These are phyloP conservation scores for Triplophysa dalaica DNA, from an alignment of 2,113 vertebrate species.

Conservation along the genomic window DNA sequence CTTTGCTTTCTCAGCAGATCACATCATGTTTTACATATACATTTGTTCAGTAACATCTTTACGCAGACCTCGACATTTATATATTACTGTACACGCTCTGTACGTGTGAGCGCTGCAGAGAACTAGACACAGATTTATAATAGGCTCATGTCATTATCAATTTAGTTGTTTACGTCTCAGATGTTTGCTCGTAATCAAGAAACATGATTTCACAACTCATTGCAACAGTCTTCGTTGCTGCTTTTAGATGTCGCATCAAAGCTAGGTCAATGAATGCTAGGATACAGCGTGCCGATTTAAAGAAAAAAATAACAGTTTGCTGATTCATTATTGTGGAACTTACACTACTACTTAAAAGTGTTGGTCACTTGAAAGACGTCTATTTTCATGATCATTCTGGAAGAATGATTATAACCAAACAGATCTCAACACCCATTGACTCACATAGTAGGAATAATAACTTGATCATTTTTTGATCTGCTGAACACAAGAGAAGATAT, in stretches of 20 bases:
- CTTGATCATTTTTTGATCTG: too few species aligned
- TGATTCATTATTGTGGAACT: too few species aligned
- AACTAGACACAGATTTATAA: background rate
- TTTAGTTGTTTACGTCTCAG: constrained; percentile 1
- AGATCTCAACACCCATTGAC: too few species aligned
- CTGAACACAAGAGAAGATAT: too few species aligned
- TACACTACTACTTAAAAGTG: too few species aligned
- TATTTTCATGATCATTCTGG: too few species aligned
- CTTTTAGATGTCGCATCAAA: background rate
- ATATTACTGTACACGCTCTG: background rate
- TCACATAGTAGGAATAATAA: too few species aligned
- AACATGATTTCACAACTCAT: background rate
- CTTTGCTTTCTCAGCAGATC: constrained; percentile 10
- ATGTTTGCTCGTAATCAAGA: background rate
- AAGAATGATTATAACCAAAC: too few species aligned
- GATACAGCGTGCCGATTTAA: background rate
- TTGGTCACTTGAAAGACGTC: too few species aligned
- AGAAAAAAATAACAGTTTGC: constrained; percentile 10
- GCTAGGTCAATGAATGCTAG: constrained; percentile 9
- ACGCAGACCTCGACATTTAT: background rate
- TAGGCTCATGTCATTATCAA: background rate
- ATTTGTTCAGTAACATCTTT: background rate
- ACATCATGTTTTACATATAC: background rate
- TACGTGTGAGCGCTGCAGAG: background rate
- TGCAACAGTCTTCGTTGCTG: background rate